Evolutionary conservation across 2,797 vertebrate genomes (phyloP).

Genomic region (Champsocephalus gunnari): DNA sequence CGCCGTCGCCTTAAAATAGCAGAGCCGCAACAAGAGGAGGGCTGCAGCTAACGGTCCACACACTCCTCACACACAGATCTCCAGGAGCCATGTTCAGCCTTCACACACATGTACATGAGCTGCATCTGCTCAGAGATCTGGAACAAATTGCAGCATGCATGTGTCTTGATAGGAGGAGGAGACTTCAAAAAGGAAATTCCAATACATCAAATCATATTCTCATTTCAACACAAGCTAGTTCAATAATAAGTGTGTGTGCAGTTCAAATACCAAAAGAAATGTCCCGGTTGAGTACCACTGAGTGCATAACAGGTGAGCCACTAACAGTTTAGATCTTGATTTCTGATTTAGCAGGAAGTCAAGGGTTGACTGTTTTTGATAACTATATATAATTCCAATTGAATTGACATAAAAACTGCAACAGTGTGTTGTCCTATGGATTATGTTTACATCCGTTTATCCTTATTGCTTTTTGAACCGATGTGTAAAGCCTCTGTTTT

Average conservation of each 20-base stretch:
- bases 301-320: background rate
- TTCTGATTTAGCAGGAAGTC: background rate
- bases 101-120: background rate
- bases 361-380: no score
- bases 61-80: conserved; percentile 1
- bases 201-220: background rate
- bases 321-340: no score
- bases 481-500: conserved; percentile 27
- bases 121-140: background rate
- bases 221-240: background rate
- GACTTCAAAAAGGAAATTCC: background rate
- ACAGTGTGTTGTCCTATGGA: background rate
- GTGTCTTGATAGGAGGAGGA: background rate
- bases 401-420: background rate
- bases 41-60: background rate
- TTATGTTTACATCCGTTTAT: background rate
- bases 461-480: background rate
- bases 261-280: background rate
- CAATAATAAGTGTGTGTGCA: background rate
- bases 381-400: no score
- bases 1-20: conserved; percentile 64
- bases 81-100: background rate
- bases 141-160: background rate
- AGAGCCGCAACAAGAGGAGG: conserved; percentile 32
- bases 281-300: background rate